Conservation (phyloP, 2,113 vertebrate species). For the Ammospiza nelsoni region DNA sequence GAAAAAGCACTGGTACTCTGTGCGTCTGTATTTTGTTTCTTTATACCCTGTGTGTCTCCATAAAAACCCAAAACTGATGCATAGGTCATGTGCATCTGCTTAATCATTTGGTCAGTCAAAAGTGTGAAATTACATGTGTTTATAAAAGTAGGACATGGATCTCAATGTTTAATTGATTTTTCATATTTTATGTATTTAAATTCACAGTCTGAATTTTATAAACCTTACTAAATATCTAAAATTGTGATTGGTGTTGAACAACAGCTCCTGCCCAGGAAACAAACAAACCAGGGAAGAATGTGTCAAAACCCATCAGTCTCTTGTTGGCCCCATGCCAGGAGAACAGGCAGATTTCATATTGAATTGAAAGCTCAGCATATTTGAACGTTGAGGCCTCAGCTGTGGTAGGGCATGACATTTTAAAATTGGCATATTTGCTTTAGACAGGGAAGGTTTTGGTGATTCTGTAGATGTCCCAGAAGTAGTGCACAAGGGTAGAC, state of each 20-base stretch:
- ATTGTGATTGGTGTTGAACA: not conserved
- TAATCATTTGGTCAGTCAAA: not conserved
- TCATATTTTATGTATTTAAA: not conserved
- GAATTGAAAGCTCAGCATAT: not conserved
- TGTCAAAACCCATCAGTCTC: constrained; percentile 8
- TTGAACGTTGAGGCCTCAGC: not conserved
- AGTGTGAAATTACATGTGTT: not conserved
- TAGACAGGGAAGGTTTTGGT: not conserved
- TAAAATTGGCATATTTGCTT: not conserved
- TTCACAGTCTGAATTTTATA: not conserved
- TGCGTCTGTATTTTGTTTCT: not conserved
- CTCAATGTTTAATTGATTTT: not conserved
- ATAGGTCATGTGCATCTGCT: not conserved
- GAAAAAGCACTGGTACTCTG: not conserved
- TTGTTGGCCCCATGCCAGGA: not conserved
- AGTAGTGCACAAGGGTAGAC: not conserved
- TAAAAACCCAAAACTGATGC: not conserved
- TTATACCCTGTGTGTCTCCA: not conserved
- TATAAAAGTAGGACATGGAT: not conserved
- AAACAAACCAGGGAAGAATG: not conserved
- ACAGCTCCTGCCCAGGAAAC: not conserved
- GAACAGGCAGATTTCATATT: not conserved
- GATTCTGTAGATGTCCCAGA: not conserved
- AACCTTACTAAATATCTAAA: not conserved
- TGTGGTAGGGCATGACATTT: not conserved